A percentile compares a stretch with the other conserved stretches of the same genome.
Evolutionary conservation across 2,797 vertebrate genomes (phyloP).

Genomic region (Artibeus lituratus): DNA sequence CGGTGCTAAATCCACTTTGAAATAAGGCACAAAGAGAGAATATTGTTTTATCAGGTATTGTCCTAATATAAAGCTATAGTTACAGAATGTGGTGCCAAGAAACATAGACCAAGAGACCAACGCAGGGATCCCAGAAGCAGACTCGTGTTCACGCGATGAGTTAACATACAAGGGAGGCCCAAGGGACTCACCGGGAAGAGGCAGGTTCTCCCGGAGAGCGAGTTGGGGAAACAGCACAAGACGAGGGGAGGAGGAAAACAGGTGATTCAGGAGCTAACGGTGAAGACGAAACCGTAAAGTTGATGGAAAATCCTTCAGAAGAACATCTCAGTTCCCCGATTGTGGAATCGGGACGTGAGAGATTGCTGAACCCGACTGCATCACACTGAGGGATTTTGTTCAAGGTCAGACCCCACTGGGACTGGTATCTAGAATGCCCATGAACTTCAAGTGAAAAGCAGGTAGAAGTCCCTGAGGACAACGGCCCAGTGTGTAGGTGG

Average conservation of each 20-base stretch:
- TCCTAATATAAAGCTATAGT: neutral
- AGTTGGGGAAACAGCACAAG: neutral
- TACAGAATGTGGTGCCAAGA: neutral
- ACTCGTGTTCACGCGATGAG: neutral
- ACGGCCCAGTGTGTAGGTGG: neutral
- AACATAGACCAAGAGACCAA: neutral
- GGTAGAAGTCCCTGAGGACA: conserved; percentile 1
- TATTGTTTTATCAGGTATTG: neutral
- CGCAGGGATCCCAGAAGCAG: neutral
- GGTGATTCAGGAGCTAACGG: neutral
- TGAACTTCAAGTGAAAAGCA: neutral
- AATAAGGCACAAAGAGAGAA: neutral
- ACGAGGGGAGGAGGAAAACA: neutral
- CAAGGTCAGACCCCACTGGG: neutral
- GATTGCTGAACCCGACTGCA: neutral
- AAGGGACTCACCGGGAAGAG: neutral
- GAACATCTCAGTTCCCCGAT: neutral
- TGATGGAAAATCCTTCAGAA: neutral
- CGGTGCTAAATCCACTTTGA: neutral
- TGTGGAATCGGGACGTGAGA: neutral
- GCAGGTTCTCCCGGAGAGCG: neutral
- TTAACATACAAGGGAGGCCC: neutral
- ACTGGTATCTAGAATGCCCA: neutral
- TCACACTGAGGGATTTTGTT: conserved; percentile 19
- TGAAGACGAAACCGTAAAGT: neutral